Evolutionary conservation across 2,888 invertebrate genomes (phyloP).

Genomic region (Drosophila sordidula): DNA sequence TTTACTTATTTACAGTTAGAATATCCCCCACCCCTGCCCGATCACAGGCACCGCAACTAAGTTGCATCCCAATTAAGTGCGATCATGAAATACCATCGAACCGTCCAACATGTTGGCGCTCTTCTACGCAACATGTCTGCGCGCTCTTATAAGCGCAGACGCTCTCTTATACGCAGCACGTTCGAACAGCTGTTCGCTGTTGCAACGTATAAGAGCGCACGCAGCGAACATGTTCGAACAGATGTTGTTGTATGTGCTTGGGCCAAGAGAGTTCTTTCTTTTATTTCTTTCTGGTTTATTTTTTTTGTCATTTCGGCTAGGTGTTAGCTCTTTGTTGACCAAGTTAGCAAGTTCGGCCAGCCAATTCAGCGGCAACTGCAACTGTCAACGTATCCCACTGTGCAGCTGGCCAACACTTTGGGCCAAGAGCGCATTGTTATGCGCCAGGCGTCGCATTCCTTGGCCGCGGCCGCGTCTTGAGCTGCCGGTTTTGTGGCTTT

Average conservation of each 20-base stretch:
- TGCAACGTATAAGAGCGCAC: constrained; percentile 38
- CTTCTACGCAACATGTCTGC: constrained; percentile 55
- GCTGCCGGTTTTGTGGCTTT: constrained; percentile 31
- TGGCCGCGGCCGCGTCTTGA: constrained; percentile 17
- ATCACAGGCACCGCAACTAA: background rate
- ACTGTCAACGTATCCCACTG: constrained; percentile 38
- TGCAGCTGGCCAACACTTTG: constrained; percentile 50
- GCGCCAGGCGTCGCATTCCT: constrained; percentile 72
- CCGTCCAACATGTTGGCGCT: constrained; percentile 18
- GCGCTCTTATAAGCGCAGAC: constrained; percentile 25
- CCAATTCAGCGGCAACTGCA: constrained; percentile 50
- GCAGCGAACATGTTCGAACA: constrained; percentile 56
- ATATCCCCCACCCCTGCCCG: background rate
- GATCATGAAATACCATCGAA: constrained; percentile 54
- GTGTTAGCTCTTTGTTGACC: constrained; percentile 50
- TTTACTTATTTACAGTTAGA: background rate
- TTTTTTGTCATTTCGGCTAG: constrained; percentile 9
- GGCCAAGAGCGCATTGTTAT: constrained; percentile 67
- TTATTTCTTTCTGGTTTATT: background rate
- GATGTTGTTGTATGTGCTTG: constrained; percentile 24
- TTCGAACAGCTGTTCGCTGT: constrained; percentile 55
- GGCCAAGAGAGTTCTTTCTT: constrained; percentile 1
- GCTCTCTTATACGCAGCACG: constrained; percentile 70
- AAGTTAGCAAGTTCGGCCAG: constrained; percentile 19
- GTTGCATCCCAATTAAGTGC: constrained; percentile 32